Percentiles rank a stretch among this genome's conserved stretches.
phyloP scores from a whole-genome alignment of 2,113 vertebrate genomes.

The Agelaius tricolor region DNA sequence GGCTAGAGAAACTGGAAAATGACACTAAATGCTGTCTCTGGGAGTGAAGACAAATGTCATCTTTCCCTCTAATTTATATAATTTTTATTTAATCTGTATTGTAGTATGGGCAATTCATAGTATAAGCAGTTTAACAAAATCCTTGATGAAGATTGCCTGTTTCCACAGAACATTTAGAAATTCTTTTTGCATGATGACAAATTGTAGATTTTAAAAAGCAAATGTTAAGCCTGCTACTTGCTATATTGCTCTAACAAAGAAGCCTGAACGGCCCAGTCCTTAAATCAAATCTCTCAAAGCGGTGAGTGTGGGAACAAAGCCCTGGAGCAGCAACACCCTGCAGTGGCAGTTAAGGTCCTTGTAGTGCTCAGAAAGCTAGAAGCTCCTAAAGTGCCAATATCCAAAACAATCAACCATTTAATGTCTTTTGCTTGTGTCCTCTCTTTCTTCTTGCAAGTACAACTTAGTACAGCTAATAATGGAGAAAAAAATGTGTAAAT shows the following conservation, averaged over 20 bases:
- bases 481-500: background rate
- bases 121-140: background rate
- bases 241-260: background rate
- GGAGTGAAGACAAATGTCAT: background rate
- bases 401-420: background rate
- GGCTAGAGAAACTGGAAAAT: background rate
- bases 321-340: background rate
- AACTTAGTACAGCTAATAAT: background rate
- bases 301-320: background rate
- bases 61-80: background rate
- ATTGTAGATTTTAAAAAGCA: background rate
- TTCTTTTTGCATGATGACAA: background rate
- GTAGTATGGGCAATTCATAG: background rate
- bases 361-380: background rate
- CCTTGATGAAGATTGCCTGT: background rate
- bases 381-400: background rate
- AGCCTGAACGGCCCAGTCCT: background rate
- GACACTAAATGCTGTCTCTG: background rate
- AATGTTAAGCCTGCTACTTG: background rate
- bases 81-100: background rate
- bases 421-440: background rate
- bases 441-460: background rate
- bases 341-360: background rate
- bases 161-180: background rate
- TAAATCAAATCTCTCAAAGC: background rate